Conservation (phyloP, 1,140 invertebrate species). For the Leucophenga varia region DNA sequence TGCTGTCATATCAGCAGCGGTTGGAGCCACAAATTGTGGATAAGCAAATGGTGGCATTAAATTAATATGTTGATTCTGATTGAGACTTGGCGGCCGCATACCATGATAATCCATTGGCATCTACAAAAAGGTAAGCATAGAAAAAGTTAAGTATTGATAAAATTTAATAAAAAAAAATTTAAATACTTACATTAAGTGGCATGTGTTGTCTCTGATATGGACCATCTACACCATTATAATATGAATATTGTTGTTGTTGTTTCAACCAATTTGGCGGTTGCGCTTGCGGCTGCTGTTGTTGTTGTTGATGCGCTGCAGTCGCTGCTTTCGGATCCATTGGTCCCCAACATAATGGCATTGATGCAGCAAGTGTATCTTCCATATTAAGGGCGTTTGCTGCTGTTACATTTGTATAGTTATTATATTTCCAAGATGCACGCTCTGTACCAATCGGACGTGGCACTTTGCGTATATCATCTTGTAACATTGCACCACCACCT, state of each 20-base stretch:
- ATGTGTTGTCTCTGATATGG: conserved; percentile 44
- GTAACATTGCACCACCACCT: conserved; percentile 17
- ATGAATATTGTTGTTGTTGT: conserved; percentile 33
- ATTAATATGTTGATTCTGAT: conserved; percentile 40
- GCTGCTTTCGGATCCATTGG: conserved; percentile 31
- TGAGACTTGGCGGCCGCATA: conserved; percentile 36
- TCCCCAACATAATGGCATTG: conserved; percentile 29
- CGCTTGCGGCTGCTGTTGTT: conserved; percentile 28
- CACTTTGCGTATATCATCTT: conserved; percentile 69
- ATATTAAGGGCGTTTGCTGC: conserved; percentile 22
- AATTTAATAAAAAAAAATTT: neutral
- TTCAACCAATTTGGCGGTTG: conserved; percentile 42
- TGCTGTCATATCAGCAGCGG: conserved; percentile 29
- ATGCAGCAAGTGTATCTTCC: conserved; percentile 27
- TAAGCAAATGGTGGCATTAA: conserved; percentile 44
- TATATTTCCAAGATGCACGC: conserved; percentile 67
- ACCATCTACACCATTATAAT: conserved; percentile 31
- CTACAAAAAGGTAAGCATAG: conserved; percentile 11
- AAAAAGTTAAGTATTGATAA: neutral
- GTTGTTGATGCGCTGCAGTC: conserved; percentile 35
- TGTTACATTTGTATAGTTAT: conserved; percentile 35
- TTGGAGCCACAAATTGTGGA: conserved; percentile 42
- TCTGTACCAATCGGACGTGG: conserved; percentile 77
- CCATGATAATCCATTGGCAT: conserved; percentile 53
- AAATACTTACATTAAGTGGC: conserved; percentile 44